A percentile compares a stretch with the other conserved stretches of the same genome.
phyloP scores from a whole-genome alignment of 2,888 invertebrate species.

The Vannuccia rotundouncinata region DNA sequence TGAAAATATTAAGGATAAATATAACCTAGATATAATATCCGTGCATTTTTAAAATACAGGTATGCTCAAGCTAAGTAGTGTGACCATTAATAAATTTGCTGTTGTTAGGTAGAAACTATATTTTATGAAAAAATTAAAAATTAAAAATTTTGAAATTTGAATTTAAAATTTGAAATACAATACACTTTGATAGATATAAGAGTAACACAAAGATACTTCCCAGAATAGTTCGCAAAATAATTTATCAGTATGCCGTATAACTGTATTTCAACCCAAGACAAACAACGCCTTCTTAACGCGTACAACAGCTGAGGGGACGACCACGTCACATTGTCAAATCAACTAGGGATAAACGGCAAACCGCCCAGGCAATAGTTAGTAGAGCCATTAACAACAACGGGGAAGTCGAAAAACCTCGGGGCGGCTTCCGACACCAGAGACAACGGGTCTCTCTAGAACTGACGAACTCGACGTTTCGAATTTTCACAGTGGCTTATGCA shows the following conservation, averaged over 20 bases:
- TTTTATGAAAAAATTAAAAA: neutral
- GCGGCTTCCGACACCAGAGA: neutral
- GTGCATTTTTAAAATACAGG: neutral
- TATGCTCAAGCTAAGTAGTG: neutral
- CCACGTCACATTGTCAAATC: constrained; percentile 26
- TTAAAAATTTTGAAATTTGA: neutral
- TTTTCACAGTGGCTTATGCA: neutral
- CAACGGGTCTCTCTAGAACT: neutral
- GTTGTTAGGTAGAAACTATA: constrained; percentile 4
- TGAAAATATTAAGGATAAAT: neutral
- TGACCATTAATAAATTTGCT: neutral
- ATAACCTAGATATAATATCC: neutral
- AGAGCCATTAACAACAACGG: neutral
- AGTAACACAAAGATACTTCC: constrained; percentile 13
- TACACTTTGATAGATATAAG: too few relatives aligned
- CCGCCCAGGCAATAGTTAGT: neutral
- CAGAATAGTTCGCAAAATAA: constrained; percentile 24
- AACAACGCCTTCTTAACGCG: constrained; percentile 4
- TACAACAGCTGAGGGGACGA: neutral
- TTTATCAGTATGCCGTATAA: constrained; percentile 20
- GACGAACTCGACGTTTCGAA: neutral
- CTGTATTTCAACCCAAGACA: constrained; percentile 15
- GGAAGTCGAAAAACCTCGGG: neutral
- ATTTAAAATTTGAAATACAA: neutral
- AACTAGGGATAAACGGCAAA: constrained; percentile 19